Evolutionary conservation across 2,797 vertebrate genomes (phyloP).

Genomic region (Rhinatrema bivittatum): DNA sequence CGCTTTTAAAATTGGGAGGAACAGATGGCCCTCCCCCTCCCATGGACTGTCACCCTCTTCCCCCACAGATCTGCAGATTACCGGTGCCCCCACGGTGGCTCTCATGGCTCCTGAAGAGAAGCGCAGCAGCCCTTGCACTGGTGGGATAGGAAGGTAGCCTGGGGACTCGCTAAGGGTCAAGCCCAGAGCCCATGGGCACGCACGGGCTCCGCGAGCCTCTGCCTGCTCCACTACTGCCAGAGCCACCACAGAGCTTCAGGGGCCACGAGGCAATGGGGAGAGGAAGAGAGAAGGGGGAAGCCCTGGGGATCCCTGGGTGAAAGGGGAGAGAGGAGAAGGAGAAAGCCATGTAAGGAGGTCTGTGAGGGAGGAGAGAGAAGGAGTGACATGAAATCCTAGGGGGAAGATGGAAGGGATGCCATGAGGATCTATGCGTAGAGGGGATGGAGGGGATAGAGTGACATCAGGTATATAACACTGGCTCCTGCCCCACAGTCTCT

Average conservation of each 20-base stretch:
- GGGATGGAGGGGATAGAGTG: neutral
- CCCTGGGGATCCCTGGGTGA: neutral
- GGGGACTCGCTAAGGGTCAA: neutral
- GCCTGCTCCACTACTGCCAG: neutral
- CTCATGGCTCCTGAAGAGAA: too few relatives aligned
- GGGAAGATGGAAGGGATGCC: neutral
- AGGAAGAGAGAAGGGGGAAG: neutral
- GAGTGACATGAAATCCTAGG: too few relatives aligned
- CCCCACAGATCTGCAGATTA: too few relatives aligned
- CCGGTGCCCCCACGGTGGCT: neutral
- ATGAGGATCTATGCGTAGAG: neutral
- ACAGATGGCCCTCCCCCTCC: too few relatives aligned
- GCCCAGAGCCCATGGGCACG: neutral
- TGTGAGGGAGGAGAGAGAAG: too few relatives aligned
- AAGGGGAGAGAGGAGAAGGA: neutral
- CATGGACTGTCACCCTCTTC: too few relatives aligned
- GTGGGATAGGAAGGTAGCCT: rapidly evolving
- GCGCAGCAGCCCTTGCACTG: neutral
- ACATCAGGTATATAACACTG: too few relatives aligned
- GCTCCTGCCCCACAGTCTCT: too few relatives aligned
- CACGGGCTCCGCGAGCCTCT: neutral
- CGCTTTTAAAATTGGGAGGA: too few relatives aligned
- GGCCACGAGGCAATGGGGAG: neutral
- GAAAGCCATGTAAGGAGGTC: neutral
- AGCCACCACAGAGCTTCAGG: neutral